Base-by-base conservation (phyloP, 2,113 vertebrate genomes). In the Paralichthys olivaceus region DNA sequence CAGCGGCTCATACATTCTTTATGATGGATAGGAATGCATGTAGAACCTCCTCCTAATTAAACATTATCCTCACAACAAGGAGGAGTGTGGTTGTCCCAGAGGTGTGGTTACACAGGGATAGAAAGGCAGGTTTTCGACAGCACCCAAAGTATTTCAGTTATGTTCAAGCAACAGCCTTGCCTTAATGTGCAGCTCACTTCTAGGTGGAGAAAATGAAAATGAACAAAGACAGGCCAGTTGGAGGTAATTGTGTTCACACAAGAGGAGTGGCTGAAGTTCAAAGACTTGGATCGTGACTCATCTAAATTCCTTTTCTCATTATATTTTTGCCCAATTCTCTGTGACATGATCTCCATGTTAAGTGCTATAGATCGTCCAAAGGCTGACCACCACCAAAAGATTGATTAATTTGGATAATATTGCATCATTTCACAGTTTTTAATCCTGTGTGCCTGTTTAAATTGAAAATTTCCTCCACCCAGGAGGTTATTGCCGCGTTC, bases 1-100 rank as follows among this genome's bases (percentile, higher is more conserved):
- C 63, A 69, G 51, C 20, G 1, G 70, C 75, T 88, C 83, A 88
- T 87, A 25, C 58, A 84, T 83, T 83, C 69, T 86, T 89, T 81
- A 88, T 83, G 49, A 63, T 1, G 7, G 26, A 9, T 54, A 71
- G 58, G 59, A 83, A 61, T 55, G 75, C 34, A 75, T 69, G 64
- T n/a, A 26, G 20, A 85, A 81, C 67, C 19, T 0, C 69, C 32
- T 34, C 29, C 79, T 32, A 57, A 87, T 76, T 87, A 75, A 75
- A 85, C 28, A 57, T 65, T 58, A 79, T 32, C 37, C 51, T 20
- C 23, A 71, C 26, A 83, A 63, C 71, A 80, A 81, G 72, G 79
- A 69, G 32, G 12, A 66, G 7, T 1, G 25, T 25, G 22, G 9
- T 28, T 19, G 47, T 72, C 80, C 32, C 58, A 26, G 23, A 51